Base-by-base conservation (phyloP, 2,113 vertebrate species). In the Pogona vitticeps region DNA sequence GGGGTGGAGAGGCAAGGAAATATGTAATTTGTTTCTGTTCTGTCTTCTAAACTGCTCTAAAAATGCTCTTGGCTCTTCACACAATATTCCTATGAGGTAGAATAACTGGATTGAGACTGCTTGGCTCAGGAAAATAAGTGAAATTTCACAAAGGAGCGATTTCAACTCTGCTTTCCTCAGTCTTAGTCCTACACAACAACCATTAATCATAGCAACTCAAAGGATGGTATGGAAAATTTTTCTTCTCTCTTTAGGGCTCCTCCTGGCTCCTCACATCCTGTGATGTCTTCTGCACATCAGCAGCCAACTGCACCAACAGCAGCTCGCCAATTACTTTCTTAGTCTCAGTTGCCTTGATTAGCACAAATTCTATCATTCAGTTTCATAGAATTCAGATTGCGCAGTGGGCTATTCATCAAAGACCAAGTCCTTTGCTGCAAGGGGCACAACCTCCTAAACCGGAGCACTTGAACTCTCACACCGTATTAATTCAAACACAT, bases 331-430 rank as follows among this genome's bases (percentile, higher is more conserved):
- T 77, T 2, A 89, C 80, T 86, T 7, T 82, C 83, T 88, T 76
- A 91, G 92, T 93, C 95, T 95, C 95, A 93, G 95, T 86, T 71
- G 40, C 88, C 28, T 85, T 86, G 63, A 71, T 70, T 88, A 92
- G 92, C 83, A 89, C 93, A 73, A 85, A 63, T 56, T 93, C 85
- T 89, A 91, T 95, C 96, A 94, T 31, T 81, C 33, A 82, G 87
- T 91, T 90, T 83, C 76, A 36, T 6, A 85, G 90, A 89, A 89
- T 90, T 95, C 95, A 86, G 94, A 93, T 92, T 92, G 94, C 94
- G 94, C 94, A 94, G 94, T 92, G 95, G 94, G 93, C 93, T 63
- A 2, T 84, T 96, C 95, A 92, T 95, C 95, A 92, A 84, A 36
- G 95, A 94, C 94, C 92, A 84, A 52, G 90, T 82, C 75, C n/a